phyloP scores from a whole-genome alignment of 2,888 invertebrate genomes.

The Atherix ibis region DNA sequence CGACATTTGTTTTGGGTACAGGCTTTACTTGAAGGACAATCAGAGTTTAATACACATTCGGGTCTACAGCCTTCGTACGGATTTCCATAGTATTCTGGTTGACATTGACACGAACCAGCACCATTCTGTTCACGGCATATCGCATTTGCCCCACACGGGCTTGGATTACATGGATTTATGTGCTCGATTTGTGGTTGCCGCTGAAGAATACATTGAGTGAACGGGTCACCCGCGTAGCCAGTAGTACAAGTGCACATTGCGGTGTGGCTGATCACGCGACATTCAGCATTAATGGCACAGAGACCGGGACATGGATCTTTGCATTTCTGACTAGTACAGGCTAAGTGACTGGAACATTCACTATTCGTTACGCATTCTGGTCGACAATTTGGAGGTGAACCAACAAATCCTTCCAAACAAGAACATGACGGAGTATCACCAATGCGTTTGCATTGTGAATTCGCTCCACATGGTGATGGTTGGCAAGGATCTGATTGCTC shows the following conservation, averaged over 20 bases:
- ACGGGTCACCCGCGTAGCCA: slow-evolving; percentile 62
- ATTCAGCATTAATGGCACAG: slow-evolving; percentile 58
- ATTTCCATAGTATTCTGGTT: slow-evolving; percentile 57
- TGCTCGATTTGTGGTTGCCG: slow-evolving; percentile 30
- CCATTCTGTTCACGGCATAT: slow-evolving; percentile 48
- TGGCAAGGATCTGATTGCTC: slow-evolving; percentile 48
- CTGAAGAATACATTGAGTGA: slow-evolving; percentile 42
- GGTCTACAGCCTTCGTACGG: slow-evolving; percentile 63
- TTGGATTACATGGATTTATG: slow-evolving; percentile 41
- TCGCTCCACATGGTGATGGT: slow-evolving; percentile 69
- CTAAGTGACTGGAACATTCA: slow-evolving; percentile 51
- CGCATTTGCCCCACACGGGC: slow-evolving; percentile 54
- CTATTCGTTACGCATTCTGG: slow-evolving; percentile 67
- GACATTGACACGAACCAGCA: slow-evolving; percentile 53
- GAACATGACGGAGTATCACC: slow-evolving; percentile 58
- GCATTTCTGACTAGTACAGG: slow-evolving; percentile 65
- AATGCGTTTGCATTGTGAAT: slow-evolving; percentile 51
- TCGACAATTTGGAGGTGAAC: slow-evolving; percentile 58
- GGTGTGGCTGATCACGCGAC: slow-evolving; percentile 59
- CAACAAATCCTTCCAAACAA: slow-evolving; percentile 48
- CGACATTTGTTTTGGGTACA: slow-evolving; percentile 58
- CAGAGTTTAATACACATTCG: slow-evolving; percentile 56
- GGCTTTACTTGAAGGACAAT: slow-evolving; percentile 53
- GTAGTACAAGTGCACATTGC: slow-evolving; percentile 50
- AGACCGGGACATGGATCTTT: slow-evolving; percentile 54